Evolutionary conservation across 2,113 vertebrate genomes (phyloP).

Genomic region (Prietella phreatophila): DNA sequence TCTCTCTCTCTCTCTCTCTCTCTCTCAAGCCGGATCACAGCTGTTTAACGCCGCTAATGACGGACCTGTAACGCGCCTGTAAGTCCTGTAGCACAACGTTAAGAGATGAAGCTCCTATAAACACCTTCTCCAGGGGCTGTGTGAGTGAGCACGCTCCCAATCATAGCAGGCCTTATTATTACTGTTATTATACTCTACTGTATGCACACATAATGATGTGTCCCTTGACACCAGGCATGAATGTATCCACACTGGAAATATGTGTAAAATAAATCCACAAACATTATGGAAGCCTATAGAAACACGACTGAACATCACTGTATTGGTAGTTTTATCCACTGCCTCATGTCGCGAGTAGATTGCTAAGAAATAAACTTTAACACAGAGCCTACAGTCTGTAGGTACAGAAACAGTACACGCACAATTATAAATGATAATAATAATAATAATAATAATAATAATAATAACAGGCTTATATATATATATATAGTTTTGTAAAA

Average conservation of each 20-base stretch:
- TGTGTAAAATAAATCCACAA: background rate
- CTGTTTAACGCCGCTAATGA: conserved; percentile 68
- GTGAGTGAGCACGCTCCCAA: background rate
- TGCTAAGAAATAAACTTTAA: background rate
- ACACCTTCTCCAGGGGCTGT: conserved; percentile 25
- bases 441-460: too few relatives aligned
- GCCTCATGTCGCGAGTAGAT: background rate
- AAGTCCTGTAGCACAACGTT: conserved; percentile 55
- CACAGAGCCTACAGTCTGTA: too few relatives aligned
- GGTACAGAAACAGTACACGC: too few relatives aligned
- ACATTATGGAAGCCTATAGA: too few relatives aligned
- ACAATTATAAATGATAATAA: too few relatives aligned
- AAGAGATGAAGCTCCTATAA: conserved; percentile 21
- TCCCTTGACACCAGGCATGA: background rate
- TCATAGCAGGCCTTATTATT: background rate
- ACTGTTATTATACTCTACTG: background rate
- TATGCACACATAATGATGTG: background rate
- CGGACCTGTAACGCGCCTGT: conserved; percentile 62
- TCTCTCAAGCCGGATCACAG: conserved; percentile 59
- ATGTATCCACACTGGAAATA: background rate
- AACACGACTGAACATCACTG: background rate
- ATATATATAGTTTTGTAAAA: background rate
- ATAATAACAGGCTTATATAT: too few relatives aligned
- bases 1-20: background rate
- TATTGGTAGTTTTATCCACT: background rate